phyloP scores from a whole-genome alignment of 2,888 invertebrate species.

The Macaria liturata region DNA sequence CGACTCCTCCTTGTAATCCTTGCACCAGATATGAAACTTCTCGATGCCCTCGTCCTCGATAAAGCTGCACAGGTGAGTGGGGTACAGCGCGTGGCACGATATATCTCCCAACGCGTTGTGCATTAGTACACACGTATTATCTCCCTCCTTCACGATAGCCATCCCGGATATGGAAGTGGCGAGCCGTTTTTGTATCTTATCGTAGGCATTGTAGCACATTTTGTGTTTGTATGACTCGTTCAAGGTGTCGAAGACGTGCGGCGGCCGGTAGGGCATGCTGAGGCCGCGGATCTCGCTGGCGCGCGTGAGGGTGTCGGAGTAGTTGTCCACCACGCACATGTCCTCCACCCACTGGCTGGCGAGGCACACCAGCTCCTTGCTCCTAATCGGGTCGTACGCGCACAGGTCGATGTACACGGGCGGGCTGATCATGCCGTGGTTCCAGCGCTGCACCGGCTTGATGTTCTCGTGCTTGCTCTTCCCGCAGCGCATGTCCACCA shows the following conservation, averaged over 20 bases:
- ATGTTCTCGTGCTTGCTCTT: conserved; percentile 44
- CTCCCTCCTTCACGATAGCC: conserved; percentile 51
- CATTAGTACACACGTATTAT: conserved; percentile 58
- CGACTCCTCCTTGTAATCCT: conserved; percentile 43
- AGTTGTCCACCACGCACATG: conserved; percentile 63
- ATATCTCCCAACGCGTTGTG: conserved; percentile 74
- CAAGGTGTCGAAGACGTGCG: conserved; percentile 57
- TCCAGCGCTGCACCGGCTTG: conserved; percentile 78
- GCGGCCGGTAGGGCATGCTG: conserved; percentile 65
- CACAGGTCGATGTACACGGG: conserved; percentile 70
- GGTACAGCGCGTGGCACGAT: conserved; percentile 59
- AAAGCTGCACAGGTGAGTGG: conserved; percentile 56
- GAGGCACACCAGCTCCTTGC: conserved; percentile 63
- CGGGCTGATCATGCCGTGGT: conserved; percentile 78
- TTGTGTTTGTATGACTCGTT: conserved; percentile 54
- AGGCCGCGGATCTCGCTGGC: conserved; percentile 48
- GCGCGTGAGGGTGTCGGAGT: conserved; percentile 48
- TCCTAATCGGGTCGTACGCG: conserved; percentile 51
- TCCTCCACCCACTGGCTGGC: conserved; percentile 75
- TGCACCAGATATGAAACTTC: conserved; percentile 61
- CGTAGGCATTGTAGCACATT: conserved; percentile 58
- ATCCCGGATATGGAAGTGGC: conserved; percentile 59
- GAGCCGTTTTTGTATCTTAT: conserved; percentile 59
- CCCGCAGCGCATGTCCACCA: conserved; percentile 62
- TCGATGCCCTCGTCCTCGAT: conserved; percentile 59